A percentile compares a stretch with the other conserved stretches of the same genome.
Evolutionary conservation across 2,888 invertebrate genomes (phyloP).

Genomic region (Andrena hattorfiana): DNA sequence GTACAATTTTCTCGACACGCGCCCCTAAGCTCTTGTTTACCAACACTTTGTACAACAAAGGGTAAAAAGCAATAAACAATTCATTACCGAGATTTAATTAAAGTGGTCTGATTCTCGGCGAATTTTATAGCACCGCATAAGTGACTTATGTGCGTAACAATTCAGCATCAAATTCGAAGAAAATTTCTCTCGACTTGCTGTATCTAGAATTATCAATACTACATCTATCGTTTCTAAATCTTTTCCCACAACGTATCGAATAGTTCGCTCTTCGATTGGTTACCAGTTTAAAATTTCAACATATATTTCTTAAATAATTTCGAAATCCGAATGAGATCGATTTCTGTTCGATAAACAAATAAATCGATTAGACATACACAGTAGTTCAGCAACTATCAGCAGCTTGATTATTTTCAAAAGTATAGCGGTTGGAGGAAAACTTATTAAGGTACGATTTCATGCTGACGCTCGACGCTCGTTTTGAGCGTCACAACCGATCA

Average conservation of each 20-base stretch:
- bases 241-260: constrained; percentile 19
- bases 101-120: constrained; percentile 27
- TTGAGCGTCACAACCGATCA: no score
- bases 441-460: no score
- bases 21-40: constrained; percentile 2
- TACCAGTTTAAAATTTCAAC: not conserved
- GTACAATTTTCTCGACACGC: constrained; percentile 25
- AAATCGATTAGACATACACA: not conserved
- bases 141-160: constrained; percentile 56
- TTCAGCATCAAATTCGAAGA: constrained; percentile 48
- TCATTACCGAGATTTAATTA: constrained; percentile 16
- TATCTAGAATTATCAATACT: constrained; percentile 26
- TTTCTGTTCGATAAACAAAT: not conserved
- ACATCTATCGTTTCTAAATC: constrained; percentile 25
- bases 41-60: constrained; percentile 50
- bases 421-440: no score
- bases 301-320: not conserved
- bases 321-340: not conserved
- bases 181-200: constrained; percentile 28
- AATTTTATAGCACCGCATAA: constrained; percentile 70
- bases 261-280: constrained; percentile 25
- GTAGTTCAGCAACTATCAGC: not conserved
- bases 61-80: constrained; percentile 30
- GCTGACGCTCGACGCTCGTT: no score
- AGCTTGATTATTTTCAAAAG: not conserved